Conservation (phyloP, 2,797 vertebrate genomes). For the Crenichthys baileyi region DNA sequence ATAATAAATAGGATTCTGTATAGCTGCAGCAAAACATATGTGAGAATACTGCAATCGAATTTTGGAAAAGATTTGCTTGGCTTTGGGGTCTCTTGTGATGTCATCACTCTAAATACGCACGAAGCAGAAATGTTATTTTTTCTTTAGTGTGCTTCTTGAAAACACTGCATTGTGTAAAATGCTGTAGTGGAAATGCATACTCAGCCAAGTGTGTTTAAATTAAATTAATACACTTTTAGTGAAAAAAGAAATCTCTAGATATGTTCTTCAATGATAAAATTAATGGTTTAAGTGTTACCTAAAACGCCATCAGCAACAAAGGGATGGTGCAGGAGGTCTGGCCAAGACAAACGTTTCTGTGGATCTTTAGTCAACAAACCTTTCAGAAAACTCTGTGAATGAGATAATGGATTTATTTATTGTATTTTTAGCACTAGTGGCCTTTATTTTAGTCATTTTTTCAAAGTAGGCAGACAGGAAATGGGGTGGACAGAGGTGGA, state of each 20-base stretch:
- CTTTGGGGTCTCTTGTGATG: background rate
- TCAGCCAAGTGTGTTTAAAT: background rate
- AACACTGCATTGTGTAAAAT: background rate
- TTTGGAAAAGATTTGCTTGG: background rate
- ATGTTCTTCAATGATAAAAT: background rate
- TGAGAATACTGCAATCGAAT: background rate
- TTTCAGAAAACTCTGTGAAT: conserved; percentile 89
- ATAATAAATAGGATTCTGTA: background rate
- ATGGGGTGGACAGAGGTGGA: no score
- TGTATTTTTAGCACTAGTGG: background rate
- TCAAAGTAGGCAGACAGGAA: no score
- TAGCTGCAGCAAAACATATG: background rate
- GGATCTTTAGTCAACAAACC: conserved; percentile 95
- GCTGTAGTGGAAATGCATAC: background rate
- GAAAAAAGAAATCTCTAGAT: background rate
- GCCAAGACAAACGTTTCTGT: conserved; percentile 90
- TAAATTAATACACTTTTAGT: background rate
- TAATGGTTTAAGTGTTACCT: conserved; percentile 76
- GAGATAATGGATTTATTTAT: background rate
- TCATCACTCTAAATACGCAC: background rate
- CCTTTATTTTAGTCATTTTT: no score
- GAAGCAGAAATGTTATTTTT: background rate
- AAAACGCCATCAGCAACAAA: conserved; percentile 90
- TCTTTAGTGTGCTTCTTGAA: background rate
- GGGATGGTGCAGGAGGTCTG: conserved; percentile 90